A percentile compares a stretch with the other conserved stretches of the same genome.
Evolutionary conservation across 2,797 vertebrate genomes (phyloP).

Genomic region (Bradypodion pumilum): DNA sequence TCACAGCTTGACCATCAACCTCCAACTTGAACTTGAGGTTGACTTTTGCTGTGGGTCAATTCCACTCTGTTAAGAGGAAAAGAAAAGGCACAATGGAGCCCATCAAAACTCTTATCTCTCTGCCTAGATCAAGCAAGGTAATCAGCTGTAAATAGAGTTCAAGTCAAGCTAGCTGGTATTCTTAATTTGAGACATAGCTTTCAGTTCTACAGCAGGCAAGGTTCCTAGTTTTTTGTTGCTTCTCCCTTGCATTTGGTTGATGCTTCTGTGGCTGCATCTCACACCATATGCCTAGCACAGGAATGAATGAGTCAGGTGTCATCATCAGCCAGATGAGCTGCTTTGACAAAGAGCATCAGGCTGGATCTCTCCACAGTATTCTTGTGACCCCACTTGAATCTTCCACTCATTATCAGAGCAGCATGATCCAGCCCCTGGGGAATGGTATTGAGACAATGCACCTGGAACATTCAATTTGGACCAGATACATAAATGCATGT

Average conservation of each 20-base stretch:
- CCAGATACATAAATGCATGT: background rate
- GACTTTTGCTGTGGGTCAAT: constrained; percentile 48
- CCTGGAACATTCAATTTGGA: background rate
- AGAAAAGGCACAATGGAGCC: constrained; percentile 31
- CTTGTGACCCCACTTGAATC: background rate
- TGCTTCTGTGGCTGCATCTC: background rate
- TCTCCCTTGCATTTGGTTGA: background rate
- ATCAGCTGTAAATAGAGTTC: constrained; percentile 35
- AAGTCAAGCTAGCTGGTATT: constrained; percentile 3
- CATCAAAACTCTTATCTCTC: constrained; percentile 42
- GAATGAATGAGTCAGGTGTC: background rate
- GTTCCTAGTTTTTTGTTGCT: background rate
- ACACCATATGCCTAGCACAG: background rate
- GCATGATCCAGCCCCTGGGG: too few relatives aligned
- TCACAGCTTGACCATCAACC: constrained; percentile 32
- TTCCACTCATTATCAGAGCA: background rate
- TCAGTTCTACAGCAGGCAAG: background rate
- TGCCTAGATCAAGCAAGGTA: constrained; percentile 32
- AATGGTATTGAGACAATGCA: background rate
- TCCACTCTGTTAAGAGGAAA: constrained; percentile 56
- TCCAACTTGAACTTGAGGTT: constrained; percentile 62
- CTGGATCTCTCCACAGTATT: background rate
- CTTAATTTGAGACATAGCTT: background rate
- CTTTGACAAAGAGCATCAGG: background rate
- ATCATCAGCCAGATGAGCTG: background rate